Conservation (phyloP, 2,888 invertebrate species). For the Tanypteryx hageni region DNA sequence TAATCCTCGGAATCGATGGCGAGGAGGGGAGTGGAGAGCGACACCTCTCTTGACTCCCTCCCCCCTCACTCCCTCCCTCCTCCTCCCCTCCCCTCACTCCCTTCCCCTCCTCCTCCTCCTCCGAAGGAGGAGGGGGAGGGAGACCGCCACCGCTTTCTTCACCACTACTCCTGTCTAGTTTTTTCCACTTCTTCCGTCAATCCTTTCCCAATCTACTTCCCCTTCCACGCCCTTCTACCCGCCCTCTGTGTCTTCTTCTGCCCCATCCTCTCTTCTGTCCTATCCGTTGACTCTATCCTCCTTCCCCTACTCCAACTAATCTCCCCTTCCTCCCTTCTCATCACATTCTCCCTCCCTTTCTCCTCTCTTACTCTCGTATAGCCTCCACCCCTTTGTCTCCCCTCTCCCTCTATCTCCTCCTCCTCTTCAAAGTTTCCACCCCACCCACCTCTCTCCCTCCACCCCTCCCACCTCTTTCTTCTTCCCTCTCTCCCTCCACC, state of each 20-base stretch:
- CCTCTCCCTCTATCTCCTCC: background rate
- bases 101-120: background rate
- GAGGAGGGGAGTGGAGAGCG: background rate
- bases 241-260: background rate
- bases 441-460: background rate
- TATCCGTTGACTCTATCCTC: background rate
- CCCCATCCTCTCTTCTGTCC: background rate
- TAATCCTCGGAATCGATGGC: conserved; percentile 53
- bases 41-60: background rate
- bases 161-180: background rate
- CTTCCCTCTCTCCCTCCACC: background rate
- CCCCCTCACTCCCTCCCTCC: background rate
- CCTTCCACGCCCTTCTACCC: no score
- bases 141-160: background rate
- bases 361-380: background rate
- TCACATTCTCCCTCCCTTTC: background rate
- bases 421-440: background rate
- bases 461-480: background rate
- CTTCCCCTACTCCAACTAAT: background rate
- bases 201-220: background rate
- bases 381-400: background rate
- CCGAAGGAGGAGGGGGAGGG: no score
- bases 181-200: background rate
- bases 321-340: background rate
- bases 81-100: background rate